Evolutionary conservation across 2,113 vertebrate genomes (phyloP).

Genomic region (Hyperopisus bebe): DNA sequence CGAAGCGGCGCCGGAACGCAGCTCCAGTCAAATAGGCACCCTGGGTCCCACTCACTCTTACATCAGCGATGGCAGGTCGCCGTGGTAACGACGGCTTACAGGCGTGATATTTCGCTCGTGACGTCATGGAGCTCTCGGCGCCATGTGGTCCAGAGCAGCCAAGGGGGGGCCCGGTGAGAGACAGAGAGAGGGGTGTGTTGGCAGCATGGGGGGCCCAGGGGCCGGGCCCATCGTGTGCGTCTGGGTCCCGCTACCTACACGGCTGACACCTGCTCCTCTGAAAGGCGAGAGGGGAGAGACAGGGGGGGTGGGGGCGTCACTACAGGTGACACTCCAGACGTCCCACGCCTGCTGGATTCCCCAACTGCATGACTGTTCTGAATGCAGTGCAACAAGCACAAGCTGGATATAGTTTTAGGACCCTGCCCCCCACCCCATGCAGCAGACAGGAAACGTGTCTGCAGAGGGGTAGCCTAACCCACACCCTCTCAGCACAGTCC

Average conservation of each 20-base stretch:
- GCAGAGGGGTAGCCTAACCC: background rate
- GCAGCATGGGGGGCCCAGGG: background rate
- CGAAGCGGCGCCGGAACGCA: background rate
- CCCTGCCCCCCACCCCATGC: background rate
- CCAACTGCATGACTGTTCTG: background rate
- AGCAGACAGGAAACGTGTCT: background rate
- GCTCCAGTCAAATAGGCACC: background rate
- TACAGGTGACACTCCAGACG: background rate
- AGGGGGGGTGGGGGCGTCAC: background rate
- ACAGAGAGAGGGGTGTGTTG: background rate
- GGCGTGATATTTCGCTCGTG: background rate
- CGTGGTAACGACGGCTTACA: background rate
- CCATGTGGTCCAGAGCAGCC: background rate
- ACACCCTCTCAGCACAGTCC: slow-evolving; percentile 1
- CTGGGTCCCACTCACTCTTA: background rate
- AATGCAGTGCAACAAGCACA: background rate
- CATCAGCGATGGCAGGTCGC: background rate
- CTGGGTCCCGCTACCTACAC: slow-evolving; percentile 51
- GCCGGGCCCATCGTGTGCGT: background rate
- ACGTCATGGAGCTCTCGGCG: background rate
- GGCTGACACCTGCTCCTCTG: slow-evolving; percentile 92
- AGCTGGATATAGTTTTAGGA: background rate
- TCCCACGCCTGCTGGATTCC: background rate
- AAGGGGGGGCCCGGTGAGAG: background rate
- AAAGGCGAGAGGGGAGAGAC: slow-evolving; percentile 35